Percentiles rank a stretch among this genome's conserved stretches.
Evolutionary conservation across 2,888 invertebrate species (phyloP).

Genomic region (Cyaniris semiargus): DNA sequence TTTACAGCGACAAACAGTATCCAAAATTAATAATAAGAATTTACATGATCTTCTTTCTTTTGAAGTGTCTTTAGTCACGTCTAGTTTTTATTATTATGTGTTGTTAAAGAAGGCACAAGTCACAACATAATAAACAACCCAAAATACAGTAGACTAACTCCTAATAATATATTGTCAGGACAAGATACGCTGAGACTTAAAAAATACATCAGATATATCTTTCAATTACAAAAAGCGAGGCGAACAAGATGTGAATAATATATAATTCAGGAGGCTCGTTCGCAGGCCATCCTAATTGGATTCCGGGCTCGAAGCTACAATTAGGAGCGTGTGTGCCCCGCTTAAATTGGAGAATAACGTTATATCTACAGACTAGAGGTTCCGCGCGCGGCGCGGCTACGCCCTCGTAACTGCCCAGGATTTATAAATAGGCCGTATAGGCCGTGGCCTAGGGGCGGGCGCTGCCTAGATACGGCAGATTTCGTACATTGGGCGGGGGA

Average conservation of each 20-base stretch:
- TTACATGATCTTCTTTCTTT: too few species aligned
- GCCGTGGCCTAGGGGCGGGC: too few species aligned
- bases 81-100: too few species aligned
- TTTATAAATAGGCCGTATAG: too few species aligned
- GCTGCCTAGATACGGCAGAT: too few species aligned
- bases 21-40: too few species aligned
- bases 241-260: slow-evolving; percentile 48
- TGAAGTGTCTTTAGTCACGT: too few species aligned
- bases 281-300: slow-evolving; percentile 67
- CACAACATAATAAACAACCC: too few species aligned
- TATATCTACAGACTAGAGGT: neutral
- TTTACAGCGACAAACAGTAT: too few species aligned
- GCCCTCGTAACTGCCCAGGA: too few species aligned
- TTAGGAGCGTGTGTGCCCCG: slow-evolving; percentile 60
- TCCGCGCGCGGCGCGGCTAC: neutral
- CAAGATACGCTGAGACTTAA: neutral
- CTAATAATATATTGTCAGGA: neutral
- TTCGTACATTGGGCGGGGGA: too few species aligned
- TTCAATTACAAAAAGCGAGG: neutral
- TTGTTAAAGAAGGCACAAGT: too few species aligned
- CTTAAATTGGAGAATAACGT: slow-evolving; percentile 10
- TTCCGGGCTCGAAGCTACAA: slow-evolving; percentile 66
- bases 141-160: neutral
- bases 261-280: slow-evolving; percentile 65
- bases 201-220: neutral